These are phyloP conservation scores for Xestia sexstrigata DNA, from an alignment of 2,888 invertebrate species.

Conservation along the genomic window DNA sequence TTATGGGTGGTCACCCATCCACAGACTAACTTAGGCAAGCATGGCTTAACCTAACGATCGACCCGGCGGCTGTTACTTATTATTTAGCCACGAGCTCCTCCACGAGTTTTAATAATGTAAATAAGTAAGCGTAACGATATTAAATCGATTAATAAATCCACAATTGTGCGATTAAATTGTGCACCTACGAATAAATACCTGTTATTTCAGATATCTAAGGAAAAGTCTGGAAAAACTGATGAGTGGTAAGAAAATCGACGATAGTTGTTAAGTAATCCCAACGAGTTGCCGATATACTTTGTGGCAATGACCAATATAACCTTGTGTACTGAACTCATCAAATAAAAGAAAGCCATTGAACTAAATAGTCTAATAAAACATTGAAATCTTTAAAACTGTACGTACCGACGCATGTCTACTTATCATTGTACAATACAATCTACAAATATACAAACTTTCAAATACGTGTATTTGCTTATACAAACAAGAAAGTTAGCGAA, in stretches of 20 bases:
- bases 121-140: no score
- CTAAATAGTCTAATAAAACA: conserved; percentile 65
- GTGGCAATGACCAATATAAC: conserved; percentile 8
- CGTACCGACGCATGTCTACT: conserved; percentile 74
- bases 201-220: neutral
- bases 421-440: conserved; percentile 87
- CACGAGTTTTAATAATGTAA: no score
- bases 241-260: neutral
- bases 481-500: conserved; percentile 91
- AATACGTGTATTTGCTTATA: conserved; percentile 91
- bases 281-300: neutral
- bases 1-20: no score
- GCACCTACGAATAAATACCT: neutral
- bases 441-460: conserved; percentile 90
- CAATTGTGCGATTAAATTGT: neutral
- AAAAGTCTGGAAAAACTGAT: conserved; percentile 1
- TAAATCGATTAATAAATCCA: neutral
- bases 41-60: no score
- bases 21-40: no score
- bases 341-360: conserved; percentile 39
- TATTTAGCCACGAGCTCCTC: no score
- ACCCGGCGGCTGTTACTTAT: no score
- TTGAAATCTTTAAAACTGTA: conserved; percentile 72
- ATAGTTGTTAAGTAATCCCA: neutral
- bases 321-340: conserved; percentile 26